Evolutionary conservation across 2,888 invertebrate genomes (phyloP).

Genomic region (Allacma fusca): DNA sequence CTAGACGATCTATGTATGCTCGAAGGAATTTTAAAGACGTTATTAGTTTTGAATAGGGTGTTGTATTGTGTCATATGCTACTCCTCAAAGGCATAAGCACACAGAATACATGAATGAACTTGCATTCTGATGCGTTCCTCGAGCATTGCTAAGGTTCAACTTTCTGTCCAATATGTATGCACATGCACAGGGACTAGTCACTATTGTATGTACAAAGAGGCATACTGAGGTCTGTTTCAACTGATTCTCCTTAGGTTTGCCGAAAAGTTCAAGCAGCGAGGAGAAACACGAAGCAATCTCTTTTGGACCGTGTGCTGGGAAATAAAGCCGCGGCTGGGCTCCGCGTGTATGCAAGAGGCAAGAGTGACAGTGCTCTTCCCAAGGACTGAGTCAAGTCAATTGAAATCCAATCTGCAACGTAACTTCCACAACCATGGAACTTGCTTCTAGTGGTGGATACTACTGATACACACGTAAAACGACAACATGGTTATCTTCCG

Average conservation of each 20-base stretch:
- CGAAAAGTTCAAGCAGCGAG: conserved; percentile 81
- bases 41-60: conserved; percentile 11
- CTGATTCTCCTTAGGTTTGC: conserved; percentile 65
- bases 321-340: conserved; percentile 66
- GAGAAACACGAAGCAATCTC: conserved; percentile 83
- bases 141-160: too few relatives aligned
- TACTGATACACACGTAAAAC: neutral
- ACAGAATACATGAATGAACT: neutral
- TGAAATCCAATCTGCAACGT: conserved; percentile 28
- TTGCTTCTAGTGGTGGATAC: conserved; percentile 12
- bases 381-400: conserved; percentile 71
- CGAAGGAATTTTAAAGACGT: neutral
- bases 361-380: conserved; percentile 87
- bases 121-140: too few relatives aligned
- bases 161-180: too few relatives aligned
- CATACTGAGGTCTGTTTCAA: neutral
- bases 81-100: neutral
- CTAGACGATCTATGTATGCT: neutral
- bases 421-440: conserved; percentile 8
- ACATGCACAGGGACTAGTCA: too few relatives aligned
- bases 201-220: too few relatives aligned
- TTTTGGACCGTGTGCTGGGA: conserved; percentile 84
- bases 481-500: conserved; percentile 1
- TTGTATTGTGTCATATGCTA: neutral
- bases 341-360: conserved; percentile 81